Evolutionary conservation across 2,888 invertebrate species (phyloP), one percentile per base, ranked within the genome.

Genomic region (Epinotia ramella): DNA sequence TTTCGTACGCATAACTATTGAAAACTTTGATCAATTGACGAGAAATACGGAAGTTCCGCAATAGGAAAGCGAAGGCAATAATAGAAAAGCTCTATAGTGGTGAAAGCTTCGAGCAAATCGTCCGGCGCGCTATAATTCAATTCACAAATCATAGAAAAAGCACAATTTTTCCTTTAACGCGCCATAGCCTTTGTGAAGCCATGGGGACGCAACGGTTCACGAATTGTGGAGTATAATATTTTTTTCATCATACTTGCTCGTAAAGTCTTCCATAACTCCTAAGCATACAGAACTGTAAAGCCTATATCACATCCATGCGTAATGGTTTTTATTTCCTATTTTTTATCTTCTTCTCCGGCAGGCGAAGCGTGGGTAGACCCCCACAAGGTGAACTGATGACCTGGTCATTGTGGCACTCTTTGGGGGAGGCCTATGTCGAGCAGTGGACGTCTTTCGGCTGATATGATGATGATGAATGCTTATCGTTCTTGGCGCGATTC

Each of bases 71-170:
- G 59, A 62, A 74, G 68, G 68, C 68, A 73, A 73, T 73, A 74
- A 69, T 57, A 64, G 68, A 44, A 59, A 59, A 44, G 40, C 57
- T 62, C 62, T 16, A 24, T n/a, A 16, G 62, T 18, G 57, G 18
- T 20, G 59, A 59, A 59, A 71, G 64, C 74, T 60, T 73, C 49
- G 74, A 64, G 64, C 70, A 75, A 75, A 75, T 76, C 76, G 76
- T 53, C 67, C 72, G 67, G n/a, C 18, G 12, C 7, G 62, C 56
- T 56, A 71, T 76, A 76, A 72, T 67, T 76, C 72, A 72, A 76
- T 72, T 72, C 76, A 71, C 66, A 76, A 76, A 76, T 76, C 76
- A 76, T 56, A 67, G 76, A 71, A 67, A 75, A 75, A 66, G 72
- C 66, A 67, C 62, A 72, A 75, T 75, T 75, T 75, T 72, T 72